Evolutionary conservation across 2,797 vertebrate genomes (phyloP).

Genomic region (Crenuchus spilurus): DNA sequence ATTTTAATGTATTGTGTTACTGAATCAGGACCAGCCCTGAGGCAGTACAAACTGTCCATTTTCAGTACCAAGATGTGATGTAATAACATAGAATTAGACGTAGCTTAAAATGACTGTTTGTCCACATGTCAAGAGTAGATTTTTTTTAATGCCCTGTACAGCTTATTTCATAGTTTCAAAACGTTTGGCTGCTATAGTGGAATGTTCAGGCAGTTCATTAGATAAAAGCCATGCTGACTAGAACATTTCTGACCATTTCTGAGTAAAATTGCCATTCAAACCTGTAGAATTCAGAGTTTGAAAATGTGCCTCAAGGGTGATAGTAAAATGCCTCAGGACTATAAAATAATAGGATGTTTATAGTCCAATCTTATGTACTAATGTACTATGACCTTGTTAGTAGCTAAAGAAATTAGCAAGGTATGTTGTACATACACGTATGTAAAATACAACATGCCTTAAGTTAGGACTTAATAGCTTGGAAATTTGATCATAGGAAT

Average conservation of each 20-base stretch:
- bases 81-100: too few species aligned
- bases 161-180: slow-evolving; percentile 84
- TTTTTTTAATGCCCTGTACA: slow-evolving; percentile 47
- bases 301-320: slow-evolving; percentile 30
- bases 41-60: not conserved
- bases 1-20: not conserved
- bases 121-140: not conserved
- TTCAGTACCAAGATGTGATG: too few species aligned
- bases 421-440: not conserved
- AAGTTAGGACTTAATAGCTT: not conserved
- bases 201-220: slow-evolving; percentile 54
- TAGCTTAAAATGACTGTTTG: not conserved
- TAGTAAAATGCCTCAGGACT: not conserved
- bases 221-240: slow-evolving; percentile 22
- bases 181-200: slow-evolving; percentile 83
- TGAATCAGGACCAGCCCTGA: not conserved
- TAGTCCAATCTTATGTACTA: not conserved
- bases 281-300: slow-evolving; percentile 39
- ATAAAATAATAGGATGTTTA: not conserved
- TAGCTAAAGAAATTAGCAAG: not conserved
- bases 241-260: too few species aligned
- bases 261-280: slow-evolving; percentile 4
- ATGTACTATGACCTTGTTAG: not conserved
- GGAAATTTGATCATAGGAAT: not conserved
- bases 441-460: slow-evolving; percentile 19